These are phyloP conservation scores for Coptotermes formosanus DNA, from an alignment of 1,140 invertebrate species.

Conservation along the genomic window DNA sequence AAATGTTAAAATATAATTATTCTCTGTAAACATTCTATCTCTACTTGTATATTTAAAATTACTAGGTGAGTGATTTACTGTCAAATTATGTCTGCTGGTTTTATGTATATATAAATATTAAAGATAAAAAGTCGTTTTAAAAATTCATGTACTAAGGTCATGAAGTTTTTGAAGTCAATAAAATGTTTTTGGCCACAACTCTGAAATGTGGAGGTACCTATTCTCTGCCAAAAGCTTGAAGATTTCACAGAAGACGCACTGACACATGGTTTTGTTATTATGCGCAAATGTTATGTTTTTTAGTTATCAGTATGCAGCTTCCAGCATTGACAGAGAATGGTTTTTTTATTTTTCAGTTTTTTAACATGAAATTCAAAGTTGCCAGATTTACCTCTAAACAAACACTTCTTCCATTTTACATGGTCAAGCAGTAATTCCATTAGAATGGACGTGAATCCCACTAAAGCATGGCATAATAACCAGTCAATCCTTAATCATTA, in stretches of 20 bases:
- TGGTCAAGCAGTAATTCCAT: constrained; percentile 32
- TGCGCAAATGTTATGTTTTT: background rate
- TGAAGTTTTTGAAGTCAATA: constrained; percentile 39
- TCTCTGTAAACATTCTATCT: constrained; percentile 7
- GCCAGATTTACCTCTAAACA: background rate
- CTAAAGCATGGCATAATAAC: background rate
- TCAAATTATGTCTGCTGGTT: constrained; percentile 23
- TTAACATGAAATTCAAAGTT: constrained; percentile 22
- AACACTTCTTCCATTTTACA: constrained; percentile 23
- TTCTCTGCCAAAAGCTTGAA: constrained; percentile 18
- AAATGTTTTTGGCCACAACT: constrained; percentile 34
- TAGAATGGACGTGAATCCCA: constrained; percentile 30
- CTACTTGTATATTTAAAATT: constrained; percentile 8
- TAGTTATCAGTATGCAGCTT: background rate
- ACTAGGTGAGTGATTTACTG: background rate
- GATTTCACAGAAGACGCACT: background rate
- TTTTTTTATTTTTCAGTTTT: constrained; percentile 2
- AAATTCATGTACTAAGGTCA: constrained; percentile 30
- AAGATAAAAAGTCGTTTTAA: constrained; percentile 5
- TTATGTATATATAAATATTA: constrained; percentile 28
- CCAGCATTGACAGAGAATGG: constrained; percentile 17
- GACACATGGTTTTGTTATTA: background rate
- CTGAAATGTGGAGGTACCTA: background rate
- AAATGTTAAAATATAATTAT: constrained; percentile 17
- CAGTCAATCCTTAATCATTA: background rate